A percentile compares a stretch with the other conserved stretches of the same genome.
Conservation (phyloP, 2,797 vertebrate genomes). For the Graptemys geographica region DNA sequence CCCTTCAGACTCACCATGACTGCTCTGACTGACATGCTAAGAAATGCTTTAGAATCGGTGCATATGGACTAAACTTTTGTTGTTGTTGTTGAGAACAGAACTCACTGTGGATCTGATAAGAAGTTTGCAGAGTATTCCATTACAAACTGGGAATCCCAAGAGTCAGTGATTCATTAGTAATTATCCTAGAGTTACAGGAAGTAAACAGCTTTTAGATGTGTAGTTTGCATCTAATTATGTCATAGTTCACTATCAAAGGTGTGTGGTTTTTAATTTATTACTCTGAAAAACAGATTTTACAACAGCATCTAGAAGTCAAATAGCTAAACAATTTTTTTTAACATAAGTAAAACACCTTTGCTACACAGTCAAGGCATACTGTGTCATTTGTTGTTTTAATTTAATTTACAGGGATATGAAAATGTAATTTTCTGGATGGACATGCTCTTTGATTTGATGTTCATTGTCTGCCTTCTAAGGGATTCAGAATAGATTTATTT, state of each 20-base stretch:
- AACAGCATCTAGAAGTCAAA: constrained; percentile 53
- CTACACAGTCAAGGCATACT: neutral
- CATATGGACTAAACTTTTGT: constrained; percentile 50
- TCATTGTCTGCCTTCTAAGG: constrained; percentile 1
- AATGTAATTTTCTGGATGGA: neutral
- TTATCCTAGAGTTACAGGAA: constrained; percentile 79
- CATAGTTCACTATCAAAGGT: constrained; percentile 66
- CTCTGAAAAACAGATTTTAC: constrained; percentile 62
- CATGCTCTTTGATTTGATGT: neutral
- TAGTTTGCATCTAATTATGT: constrained; percentile 69
- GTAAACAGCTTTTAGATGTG: constrained; percentile 73
- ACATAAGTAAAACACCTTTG: constrained; percentile 18
- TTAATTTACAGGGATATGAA: constrained; percentile 10
- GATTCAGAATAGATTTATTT: neutral
- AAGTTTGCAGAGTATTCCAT: constrained; percentile 72
- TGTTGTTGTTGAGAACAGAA: constrained; percentile 18
- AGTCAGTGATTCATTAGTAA: constrained; percentile 63
- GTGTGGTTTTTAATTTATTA: constrained; percentile 57
- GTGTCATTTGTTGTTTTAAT: neutral
- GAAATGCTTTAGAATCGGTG: constrained; percentile 65
- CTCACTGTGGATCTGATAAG: constrained; percentile 81
- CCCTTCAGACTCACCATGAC: constrained; percentile 76
- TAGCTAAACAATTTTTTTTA: constrained; percentile 34
- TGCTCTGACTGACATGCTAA: constrained; percentile 71
- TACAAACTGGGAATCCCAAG: constrained; percentile 73